Percentiles rank a stretch among this genome's conserved stretches.
Evolutionary conservation across 2,797 vertebrate genomes (phyloP).

Genomic region (Nasua narica): DNA sequence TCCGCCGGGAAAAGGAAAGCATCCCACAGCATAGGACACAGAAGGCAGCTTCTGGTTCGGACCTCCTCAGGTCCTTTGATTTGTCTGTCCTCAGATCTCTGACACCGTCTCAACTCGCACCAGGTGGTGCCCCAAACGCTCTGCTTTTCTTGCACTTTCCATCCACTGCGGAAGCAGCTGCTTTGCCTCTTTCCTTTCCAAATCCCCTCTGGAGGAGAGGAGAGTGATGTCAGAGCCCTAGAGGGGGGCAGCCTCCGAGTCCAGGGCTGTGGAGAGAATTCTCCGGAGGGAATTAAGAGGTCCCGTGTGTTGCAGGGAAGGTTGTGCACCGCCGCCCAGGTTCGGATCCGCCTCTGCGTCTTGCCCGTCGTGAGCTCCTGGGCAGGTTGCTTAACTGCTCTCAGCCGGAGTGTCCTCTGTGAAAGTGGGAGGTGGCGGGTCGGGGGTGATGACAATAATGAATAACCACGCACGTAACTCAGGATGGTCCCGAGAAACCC

Average conservation of each 20-base stretch:
- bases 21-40: neutral
- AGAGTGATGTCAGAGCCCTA: neutral
- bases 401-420: neutral
- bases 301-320: rapidly evolving
- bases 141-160: neutral
- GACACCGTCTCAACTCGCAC: rapidly evolving
- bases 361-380: neutral
- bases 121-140: rapidly evolving
- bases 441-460: neutral
- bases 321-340: neutral
- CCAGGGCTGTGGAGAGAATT: neutral
- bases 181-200: neutral
- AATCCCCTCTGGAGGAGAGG: neutral
- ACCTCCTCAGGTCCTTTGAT: rapidly evolving
- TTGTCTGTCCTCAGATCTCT: neutral
- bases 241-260: neutral
- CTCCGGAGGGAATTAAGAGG: neutral
- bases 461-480: neutral
- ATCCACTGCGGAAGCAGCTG: rapidly evolving
- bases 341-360: neutral
- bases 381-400: too few species aligned
- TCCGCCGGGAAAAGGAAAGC: neutral
- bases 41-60: neutral
- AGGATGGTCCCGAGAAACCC: neutral
- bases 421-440: neutral